Conservation (phyloP, 2,113 vertebrate genomes). For the Sinocyclocheilus grahami region DNA sequence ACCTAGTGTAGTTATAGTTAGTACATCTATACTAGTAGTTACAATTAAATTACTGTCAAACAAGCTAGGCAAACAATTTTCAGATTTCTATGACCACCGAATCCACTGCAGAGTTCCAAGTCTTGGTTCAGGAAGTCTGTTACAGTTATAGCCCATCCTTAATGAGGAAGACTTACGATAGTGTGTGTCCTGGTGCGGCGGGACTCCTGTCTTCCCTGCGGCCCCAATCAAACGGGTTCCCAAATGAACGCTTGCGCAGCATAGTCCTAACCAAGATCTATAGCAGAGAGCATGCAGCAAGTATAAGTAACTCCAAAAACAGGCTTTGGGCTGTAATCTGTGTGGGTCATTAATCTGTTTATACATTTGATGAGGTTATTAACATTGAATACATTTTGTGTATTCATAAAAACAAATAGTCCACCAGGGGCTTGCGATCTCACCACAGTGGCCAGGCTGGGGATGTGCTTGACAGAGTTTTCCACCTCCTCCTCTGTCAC, state of each 20-base stretch:
- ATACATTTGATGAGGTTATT: constrained; percentile 1
- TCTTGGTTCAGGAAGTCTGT: background rate
- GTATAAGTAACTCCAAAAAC: background rate
- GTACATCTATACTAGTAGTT: too few relatives aligned
- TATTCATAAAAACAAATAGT: constrained; percentile 1
- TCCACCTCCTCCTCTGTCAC: constrained; percentile 98
- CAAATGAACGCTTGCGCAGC: constrained; percentile 96
- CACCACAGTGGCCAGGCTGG: constrained; percentile 97
- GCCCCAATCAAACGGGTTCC: constrained; percentile 92
- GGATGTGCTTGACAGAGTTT: constrained; percentile 98
- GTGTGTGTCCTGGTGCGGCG: constrained; percentile 77
- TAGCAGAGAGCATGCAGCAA: constrained; percentile 19
- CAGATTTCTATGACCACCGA: background rate
- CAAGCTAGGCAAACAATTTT: background rate
- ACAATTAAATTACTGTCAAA: background rate
- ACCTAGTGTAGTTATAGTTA: background rate
- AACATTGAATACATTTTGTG: background rate
- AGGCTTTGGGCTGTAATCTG: background rate
- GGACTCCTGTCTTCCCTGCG: constrained; percentile 84
- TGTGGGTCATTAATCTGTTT: background rate
- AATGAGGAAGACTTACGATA: constrained; percentile 79
- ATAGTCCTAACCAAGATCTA: constrained; percentile 98
- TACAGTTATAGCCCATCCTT: background rate
- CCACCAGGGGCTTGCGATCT: constrained; percentile 59
- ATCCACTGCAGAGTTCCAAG: background rate